phyloP scores from a whole-genome alignment of 2,113 vertebrate genomes.

The Jaculus jaculus region DNA sequence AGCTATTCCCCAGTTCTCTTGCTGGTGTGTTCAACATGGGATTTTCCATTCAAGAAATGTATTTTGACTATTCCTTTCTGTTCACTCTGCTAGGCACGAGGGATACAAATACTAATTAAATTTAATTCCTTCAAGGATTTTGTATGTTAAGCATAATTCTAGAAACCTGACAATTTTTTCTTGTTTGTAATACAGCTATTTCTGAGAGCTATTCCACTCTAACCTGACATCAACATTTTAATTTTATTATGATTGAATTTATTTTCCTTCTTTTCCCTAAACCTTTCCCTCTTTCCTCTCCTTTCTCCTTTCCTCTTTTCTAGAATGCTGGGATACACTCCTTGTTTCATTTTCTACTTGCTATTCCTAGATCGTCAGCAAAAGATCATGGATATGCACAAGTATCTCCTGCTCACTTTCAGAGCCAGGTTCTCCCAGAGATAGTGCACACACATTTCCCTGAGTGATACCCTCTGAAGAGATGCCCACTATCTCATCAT shows the following conservation, averaged over 20 bases:
- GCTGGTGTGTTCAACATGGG: background rate
- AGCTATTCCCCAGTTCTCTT: background rate
- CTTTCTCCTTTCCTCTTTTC: background rate
- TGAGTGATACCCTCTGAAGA: background rate
- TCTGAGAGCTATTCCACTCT: background rate
- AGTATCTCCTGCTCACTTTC: background rate
- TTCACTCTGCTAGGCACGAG: background rate
- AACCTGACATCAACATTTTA: background rate
- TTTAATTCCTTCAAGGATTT: background rate
- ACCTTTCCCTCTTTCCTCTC: background rate
- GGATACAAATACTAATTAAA: background rate
- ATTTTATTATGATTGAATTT: background rate
- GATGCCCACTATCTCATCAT: background rate
- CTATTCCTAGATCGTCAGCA: background rate
- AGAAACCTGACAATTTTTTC: background rate
- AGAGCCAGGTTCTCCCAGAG: background rate
- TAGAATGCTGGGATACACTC: background rate
- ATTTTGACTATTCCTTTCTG: background rate
- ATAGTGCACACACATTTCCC: background rate
- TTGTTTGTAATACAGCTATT: background rate
- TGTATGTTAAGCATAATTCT: background rate
- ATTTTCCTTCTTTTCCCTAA: background rate
- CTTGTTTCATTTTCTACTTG: background rate
- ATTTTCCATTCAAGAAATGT: background rate
- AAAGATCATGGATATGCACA: background rate